Conservation (phyloP, 2,113 vertebrate species). For the Hyaena hyaena region DNA sequence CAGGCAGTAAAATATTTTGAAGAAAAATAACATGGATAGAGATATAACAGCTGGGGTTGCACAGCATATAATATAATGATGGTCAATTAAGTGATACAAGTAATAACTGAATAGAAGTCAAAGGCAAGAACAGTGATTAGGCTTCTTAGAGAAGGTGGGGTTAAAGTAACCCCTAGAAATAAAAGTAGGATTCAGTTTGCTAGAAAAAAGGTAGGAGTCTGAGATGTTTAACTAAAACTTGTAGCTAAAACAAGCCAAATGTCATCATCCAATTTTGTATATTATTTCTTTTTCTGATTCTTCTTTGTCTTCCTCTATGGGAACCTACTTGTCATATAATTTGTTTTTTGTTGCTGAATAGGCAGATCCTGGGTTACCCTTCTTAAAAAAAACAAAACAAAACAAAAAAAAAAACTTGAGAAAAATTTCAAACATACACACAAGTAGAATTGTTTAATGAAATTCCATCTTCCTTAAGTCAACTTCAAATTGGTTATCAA, state of each 20-base stretch:
- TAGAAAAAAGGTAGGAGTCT: background rate
- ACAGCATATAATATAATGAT: background rate
- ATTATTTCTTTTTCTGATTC: background rate
- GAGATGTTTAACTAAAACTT: constrained; percentile 24
- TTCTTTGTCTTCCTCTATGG: background rate
- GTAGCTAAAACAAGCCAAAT: background rate
- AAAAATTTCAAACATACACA: background rate
- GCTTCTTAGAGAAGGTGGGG: background rate
- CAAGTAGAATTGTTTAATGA: background rate
- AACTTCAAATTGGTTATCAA: background rate
- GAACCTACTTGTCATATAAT: background rate
- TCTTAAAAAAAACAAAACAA: background rate
- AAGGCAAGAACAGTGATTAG: constrained; percentile 37
- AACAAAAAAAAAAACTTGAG: background rate
- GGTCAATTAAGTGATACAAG: constrained; percentile 15
- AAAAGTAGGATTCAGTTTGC: background rate
- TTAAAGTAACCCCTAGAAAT: constrained; percentile 4
- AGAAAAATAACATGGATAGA: background rate
- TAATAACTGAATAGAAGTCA: background rate
- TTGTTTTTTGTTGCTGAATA: background rate
- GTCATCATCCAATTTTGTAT: background rate
- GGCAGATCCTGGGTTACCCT: background rate
- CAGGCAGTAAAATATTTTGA: background rate
- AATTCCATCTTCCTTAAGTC: background rate
- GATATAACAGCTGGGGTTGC: background rate